phyloP scores from a whole-genome alignment of 2,113 vertebrate species.

The Aix galericulata region DNA sequence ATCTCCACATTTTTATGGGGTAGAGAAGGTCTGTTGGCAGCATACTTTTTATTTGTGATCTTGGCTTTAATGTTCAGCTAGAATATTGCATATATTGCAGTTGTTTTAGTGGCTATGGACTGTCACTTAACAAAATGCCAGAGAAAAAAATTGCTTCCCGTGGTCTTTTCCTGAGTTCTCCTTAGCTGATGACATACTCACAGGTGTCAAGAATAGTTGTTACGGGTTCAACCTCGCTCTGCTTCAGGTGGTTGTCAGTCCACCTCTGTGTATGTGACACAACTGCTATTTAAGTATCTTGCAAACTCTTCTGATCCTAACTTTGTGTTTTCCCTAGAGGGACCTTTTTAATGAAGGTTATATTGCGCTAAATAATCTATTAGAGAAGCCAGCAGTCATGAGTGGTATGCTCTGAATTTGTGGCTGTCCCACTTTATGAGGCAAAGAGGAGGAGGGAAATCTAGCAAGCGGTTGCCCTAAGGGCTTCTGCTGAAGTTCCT shows the following conservation, averaged over 20 bases:
- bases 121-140: not conserved
- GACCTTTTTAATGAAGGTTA: not conserved
- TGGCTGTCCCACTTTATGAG: not conserved
- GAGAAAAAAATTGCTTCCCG: not conserved
- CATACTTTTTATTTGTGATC: not conserved
- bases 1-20: not conserved
- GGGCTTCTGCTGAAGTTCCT: not conserved
- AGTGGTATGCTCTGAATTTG: not conserved
- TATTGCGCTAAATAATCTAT: not conserved
- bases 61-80: not conserved
- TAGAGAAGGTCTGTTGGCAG: not conserved
- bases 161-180: not conserved
- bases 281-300: not conserved
- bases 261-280: not conserved
- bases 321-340: not conserved
- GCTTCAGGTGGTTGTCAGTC: not conserved
- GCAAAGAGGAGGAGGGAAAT: not conserved
- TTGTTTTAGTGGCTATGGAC: not conserved
- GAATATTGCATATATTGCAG: not conserved
- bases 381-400: not conserved
- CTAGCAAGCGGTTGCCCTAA: not conserved
- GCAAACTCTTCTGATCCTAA: not conserved
- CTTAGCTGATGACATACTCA: not conserved
- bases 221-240: not conserved
- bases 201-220: not conserved